Evolutionary conservation across 2,888 invertebrate species (phyloP), one percentile per base, ranked within the genome.

Genomic region (Autographa pulchrina): DNA sequence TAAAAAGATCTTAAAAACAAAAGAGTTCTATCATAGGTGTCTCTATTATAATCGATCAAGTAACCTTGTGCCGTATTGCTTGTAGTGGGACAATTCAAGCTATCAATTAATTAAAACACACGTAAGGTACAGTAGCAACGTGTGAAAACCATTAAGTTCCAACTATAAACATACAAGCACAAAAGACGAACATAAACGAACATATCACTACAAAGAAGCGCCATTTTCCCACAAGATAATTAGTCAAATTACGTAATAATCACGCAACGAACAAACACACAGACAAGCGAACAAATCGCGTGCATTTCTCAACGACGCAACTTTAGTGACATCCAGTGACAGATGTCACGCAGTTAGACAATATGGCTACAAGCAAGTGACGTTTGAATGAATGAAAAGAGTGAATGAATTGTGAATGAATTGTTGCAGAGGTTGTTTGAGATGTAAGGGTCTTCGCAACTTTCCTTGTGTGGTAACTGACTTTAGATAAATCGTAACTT

Each of bases 151-250:
- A 32, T 59, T 59, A 18, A 41, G 20, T 70, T 62, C 48, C 61
- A 41, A 58, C 25, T 32, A 59, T 65, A 64, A 52, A 41, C 71
- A 71, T 48, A n/a, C 48, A 5, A n/a, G 79, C 75, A 56, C 65
- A n/a, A 48, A 11, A 48, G 13, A 64, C 67, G 70, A 67, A 70
- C 65, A 70, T 31, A 13, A 48, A 52, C 64, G 25, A 59, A 62
- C 62, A 65, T 72, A 74, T 61, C 20, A 65, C 66, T 35, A 72
- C 75, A 78, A 78, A 73, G 65, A 63, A 62, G 16, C 41, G 71
- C 48, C 58, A 59, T 82, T 38, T 38, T 84, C 82, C 70, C 80
- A 82, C 77, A 79, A 69, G 58, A 72, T 75, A 78, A 82, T 84
- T 82, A 82, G 72, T 74, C 62, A 74, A 72, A 78, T 78, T 75